These are phyloP conservation scores for Cydia splendana DNA, from an alignment of 1,140 invertebrate genomes.

Conservation along the genomic window DNA sequence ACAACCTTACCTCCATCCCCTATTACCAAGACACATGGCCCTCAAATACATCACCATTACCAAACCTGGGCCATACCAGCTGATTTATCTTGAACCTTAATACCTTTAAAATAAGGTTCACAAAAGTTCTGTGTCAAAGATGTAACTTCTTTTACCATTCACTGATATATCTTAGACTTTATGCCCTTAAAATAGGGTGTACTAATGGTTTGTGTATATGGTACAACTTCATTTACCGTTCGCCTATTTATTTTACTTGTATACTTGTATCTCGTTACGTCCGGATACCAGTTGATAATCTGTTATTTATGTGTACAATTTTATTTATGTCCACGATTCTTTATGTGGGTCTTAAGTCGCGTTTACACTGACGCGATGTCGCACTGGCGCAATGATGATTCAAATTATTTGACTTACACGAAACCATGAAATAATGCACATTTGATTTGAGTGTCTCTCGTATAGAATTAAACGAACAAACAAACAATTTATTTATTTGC, in stretches of 20 bases:
- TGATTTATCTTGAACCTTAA: no score
- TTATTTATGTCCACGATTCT: conserved; percentile 30
- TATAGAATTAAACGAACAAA: no score
- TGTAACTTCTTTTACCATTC: not conserved
- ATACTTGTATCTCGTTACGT: conserved; percentile 35
- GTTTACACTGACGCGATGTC: not conserved
- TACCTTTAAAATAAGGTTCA: no score
- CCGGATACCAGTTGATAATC: conserved; percentile 35
- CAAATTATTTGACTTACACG: no score
- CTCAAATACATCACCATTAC: conserved; percentile 27
- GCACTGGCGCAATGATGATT: not conserved
- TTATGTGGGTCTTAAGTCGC: conserved; percentile 19
- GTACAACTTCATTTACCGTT: conserved; percentile 38
- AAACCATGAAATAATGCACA: no score
- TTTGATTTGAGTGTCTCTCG: no score
- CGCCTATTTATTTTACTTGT: conserved; percentile 37
- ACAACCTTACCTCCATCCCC: not conserved
- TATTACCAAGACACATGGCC: not conserved
- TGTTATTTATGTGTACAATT: conserved; percentile 36
- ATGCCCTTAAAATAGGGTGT: not conserved
- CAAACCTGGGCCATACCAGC: not conserved
- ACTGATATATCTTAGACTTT: not conserved
- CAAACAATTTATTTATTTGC: no score
- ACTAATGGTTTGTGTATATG: not conserved
- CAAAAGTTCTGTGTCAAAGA: no score